These are phyloP conservation scores for Gorsachius goisagi DNA, from an alignment of 2,113 vertebrate species.

Conservation along the genomic window DNA sequence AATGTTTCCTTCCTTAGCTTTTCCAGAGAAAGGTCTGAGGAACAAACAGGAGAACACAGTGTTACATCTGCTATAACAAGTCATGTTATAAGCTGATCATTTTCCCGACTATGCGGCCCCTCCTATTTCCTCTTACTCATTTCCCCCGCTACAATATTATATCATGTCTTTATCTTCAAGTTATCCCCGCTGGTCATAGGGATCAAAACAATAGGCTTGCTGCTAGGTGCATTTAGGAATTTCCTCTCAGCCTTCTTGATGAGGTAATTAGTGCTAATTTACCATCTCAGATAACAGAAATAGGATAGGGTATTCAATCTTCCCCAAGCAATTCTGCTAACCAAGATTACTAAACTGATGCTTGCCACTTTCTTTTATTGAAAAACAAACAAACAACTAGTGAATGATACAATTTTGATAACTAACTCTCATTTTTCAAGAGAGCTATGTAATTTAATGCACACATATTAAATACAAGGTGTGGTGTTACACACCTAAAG, in stretches of 20 bases:
- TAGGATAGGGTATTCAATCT: not conserved
- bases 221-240: not conserved
- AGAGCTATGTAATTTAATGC: not conserved
- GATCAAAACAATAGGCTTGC: constrained; percentile 55
- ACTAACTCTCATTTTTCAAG: not conserved
- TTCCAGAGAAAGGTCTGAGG: not conserved
- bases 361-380: not conserved
- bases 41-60: not conserved
- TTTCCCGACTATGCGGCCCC: not conserved
- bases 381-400: not conserved
- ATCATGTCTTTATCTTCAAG: not conserved
- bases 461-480: not conserved
- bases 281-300: not conserved
- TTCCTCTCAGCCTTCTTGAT: constrained; percentile 21
- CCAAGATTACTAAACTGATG: not conserved
- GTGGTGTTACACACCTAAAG: not conserved
- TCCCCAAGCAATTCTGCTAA: not conserved
- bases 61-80: not conserved
- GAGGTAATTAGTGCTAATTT: constrained; percentile 2
- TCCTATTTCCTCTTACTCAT: constrained; percentile 57
- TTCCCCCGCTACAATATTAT: not conserved
- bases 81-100: not conserved
- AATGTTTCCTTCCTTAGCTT: not conserved
- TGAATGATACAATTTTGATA: not conserved
- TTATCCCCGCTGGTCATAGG: not conserved